phyloP scores from a whole-genome alignment of 2,113 vertebrate species.

The Upupa epops region DNA sequence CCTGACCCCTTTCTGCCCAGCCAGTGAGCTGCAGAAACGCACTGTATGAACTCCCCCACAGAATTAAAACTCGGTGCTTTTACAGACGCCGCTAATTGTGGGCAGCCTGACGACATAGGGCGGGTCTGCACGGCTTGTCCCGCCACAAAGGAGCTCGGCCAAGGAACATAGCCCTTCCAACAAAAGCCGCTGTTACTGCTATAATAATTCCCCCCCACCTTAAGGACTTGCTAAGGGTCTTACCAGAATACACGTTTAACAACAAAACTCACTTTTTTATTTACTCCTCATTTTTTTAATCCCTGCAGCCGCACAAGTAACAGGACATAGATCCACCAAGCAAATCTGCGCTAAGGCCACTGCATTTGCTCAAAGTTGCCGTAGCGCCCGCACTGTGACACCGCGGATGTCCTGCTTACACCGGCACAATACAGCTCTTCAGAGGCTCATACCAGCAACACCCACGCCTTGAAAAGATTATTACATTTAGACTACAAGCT shows the following conservation, averaged over 20 bases:
- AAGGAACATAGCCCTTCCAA: background rate
- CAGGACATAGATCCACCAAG: rapidly evolving
- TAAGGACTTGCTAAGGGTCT: background rate
- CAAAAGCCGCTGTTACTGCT: background rate
- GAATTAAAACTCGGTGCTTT: rapidly evolving
- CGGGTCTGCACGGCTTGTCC: background rate
- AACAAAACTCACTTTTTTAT: background rate
- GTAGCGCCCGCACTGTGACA: rapidly evolving
- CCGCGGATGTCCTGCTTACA: background rate
- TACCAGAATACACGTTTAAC: background rate
- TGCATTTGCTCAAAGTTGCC: background rate
- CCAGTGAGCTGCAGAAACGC: too few species aligned
- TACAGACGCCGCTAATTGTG: rapidly evolving
- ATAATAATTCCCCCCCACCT: background rate
- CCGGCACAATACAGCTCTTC: rapidly evolving
- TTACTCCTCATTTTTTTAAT: background rate
- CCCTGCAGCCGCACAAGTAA: background rate
- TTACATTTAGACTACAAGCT: background rate
- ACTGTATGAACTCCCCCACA: rapidly evolving
- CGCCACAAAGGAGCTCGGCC: background rate
- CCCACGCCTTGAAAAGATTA: background rate
- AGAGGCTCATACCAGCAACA: background rate
- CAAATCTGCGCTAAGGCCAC: background rate
- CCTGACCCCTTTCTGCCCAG: too few species aligned
- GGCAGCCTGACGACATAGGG: too few species aligned